These are phyloP conservation scores for Toxostoma redivivum DNA, from an alignment of 2,113 vertebrate species.

Conservation along the genomic window DNA sequence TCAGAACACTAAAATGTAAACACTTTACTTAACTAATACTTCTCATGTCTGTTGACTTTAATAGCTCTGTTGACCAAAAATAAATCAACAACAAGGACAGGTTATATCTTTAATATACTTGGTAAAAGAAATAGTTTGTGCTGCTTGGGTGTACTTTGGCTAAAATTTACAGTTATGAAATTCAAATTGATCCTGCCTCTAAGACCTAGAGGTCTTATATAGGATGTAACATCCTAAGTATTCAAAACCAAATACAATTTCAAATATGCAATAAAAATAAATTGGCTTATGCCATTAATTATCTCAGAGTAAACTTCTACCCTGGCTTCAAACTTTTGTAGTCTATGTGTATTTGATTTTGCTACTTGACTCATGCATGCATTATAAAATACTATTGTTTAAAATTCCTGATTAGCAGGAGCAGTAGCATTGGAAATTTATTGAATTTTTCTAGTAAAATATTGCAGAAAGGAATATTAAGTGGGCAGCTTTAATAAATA, in stretches of 20 bases:
- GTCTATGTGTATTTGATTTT: not conserved
- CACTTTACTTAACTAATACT: not conserved
- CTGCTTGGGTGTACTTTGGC: not conserved
- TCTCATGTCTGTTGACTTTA: not conserved
- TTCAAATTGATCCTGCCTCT: not conserved
- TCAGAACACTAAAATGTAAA: not conserved
- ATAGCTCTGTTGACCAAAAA: constrained; percentile 2
- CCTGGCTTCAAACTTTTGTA: not conserved
- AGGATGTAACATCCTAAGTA: not conserved
- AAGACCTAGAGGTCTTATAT: not conserved
- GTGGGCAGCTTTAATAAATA: not conserved
- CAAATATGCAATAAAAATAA: not conserved
- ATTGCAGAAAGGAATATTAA: not conserved
- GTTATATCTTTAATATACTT: not conserved
- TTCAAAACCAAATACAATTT: not conserved
- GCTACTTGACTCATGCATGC: not conserved
- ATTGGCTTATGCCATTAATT: not conserved
- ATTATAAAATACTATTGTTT: not conserved
- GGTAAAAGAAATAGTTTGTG: not conserved
- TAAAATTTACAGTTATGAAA: constrained; percentile 4
- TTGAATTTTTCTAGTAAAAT: not conserved
- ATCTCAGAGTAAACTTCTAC: not conserved
- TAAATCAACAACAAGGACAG: not conserved
- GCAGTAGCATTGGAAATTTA: not conserved
- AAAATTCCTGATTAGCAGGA: not conserved